Evolutionary conservation across 2,888 invertebrate species (phyloP), one percentile per base, ranked within the genome.

Genomic region (Oscheius sp.): DNA sequence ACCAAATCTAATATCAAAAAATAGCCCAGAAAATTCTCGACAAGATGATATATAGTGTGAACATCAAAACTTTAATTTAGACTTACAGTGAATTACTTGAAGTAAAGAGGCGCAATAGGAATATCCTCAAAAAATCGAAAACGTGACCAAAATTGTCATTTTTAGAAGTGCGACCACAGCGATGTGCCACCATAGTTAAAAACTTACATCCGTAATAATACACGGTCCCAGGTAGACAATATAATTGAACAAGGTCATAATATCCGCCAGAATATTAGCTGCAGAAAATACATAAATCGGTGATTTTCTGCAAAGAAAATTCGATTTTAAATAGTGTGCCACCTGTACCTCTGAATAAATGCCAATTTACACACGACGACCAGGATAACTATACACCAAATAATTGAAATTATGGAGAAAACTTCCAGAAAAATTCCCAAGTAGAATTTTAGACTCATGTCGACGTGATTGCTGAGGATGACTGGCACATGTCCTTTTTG

Each of bases 201-300:
- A 25, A 55, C 55, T 25, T 21, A 55, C 55, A 55, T 55, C 25
- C 3, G 55, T 55, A 3, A 55, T 55, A 7, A 55, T 55, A 25
- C 55, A 55, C 3, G 55, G 55, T 3, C 12, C 55, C 3, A 55
- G 55, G 21, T 55, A 55, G 2, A 25, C 55, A 23, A 55, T 55
- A 25, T 55, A 55, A 25, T 55, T 55, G 25, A 55, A 55, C 12
- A 55, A 21, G 13, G 55, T 55, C 21, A 55, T 13, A 3, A 25
- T 13, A 13, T 55, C 55, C 5, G 23, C 55, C 5, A 21, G 2
- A 55, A 55, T 55, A 25, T 55, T 55, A 55, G 55, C 55, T 18
- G 25, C 21, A 25, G 55, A 55, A 25, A 55, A 18, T 2, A 55
- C 25, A 25, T 55, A 55, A 21, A 55, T 55, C 2, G 55, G 55